phyloP scores from a whole-genome alignment of 2,797 vertebrate genomes.

The Diplodus puntazzo region DNA sequence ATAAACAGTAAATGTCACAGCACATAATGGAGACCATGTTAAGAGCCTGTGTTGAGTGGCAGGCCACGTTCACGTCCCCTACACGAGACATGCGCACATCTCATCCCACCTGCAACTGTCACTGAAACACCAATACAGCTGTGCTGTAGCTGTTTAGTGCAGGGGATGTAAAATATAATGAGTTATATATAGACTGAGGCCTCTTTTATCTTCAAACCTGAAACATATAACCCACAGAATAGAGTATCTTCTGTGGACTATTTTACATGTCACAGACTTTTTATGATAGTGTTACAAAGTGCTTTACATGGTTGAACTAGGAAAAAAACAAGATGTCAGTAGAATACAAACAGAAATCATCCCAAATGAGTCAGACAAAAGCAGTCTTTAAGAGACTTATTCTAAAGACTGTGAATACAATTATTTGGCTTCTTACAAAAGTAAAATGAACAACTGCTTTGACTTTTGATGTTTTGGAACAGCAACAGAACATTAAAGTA shows the following conservation, averaged over 20 bases:
- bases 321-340: background rate
- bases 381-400: background rate
- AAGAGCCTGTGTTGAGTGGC: background rate
- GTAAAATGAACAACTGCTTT: background rate
- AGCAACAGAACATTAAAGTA: background rate
- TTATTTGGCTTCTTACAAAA: background rate
- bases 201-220: background rate
- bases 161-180: background rate
- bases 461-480: background rate
- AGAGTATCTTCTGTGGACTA: background rate
- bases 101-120: background rate
- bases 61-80: background rate
- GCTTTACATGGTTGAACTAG: background rate
- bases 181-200: background rate
- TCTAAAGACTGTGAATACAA: background rate
- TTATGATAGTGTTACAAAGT: background rate
- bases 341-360: background rate
- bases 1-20: conserved; percentile 8
- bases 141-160: background rate
- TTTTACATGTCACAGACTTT: background rate
- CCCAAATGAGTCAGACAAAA: background rate
- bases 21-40: background rate
- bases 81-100: background rate
- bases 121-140: conserved; percentile 5
- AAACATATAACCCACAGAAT: background rate